A percentile compares a stretch with the other conserved stretches of the same genome.
These are phyloP conservation scores for Pelvicachromis taeniatus DNA, from an alignment of 2,113 vertebrate genomes.

Conservation along the genomic window DNA sequence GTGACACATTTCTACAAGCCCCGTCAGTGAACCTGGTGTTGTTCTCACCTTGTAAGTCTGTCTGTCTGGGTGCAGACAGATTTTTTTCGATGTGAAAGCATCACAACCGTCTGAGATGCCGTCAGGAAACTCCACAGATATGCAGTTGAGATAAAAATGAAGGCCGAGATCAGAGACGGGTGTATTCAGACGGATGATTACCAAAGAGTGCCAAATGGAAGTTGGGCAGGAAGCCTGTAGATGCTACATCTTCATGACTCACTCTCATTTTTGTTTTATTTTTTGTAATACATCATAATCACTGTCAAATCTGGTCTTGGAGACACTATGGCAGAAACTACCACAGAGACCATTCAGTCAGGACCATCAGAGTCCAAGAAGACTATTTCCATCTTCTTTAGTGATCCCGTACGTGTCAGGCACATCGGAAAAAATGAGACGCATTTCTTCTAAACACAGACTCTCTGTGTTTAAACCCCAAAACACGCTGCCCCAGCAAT, in stretches of 20 bases:
- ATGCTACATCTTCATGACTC: neutral
- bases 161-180: neutral
- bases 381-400: neutral
- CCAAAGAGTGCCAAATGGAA: neutral
- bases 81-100: neutral
- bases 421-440: neutral
- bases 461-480: neutral
- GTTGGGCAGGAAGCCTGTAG: neutral
- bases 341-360: neutral
- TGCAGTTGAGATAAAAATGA: neutral
- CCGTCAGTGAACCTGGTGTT: neutral
- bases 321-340: neutral
- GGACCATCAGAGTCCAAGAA: neutral
- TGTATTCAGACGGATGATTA: neutral
- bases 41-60: neutral
- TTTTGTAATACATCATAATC: neutral
- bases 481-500: no score
- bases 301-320: neutral
- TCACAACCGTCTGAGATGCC: neutral
- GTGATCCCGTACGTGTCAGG: neutral
- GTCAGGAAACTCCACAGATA: neutral
- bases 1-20: neutral
- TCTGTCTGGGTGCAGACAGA: neutral
- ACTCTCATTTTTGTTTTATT: neutral
- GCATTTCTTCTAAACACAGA: fast-evolving